These are phyloP conservation scores for Tragelaphus scriptus DNA, from an alignment of 2,113 vertebrate genomes.

Conservation along the genomic window DNA sequence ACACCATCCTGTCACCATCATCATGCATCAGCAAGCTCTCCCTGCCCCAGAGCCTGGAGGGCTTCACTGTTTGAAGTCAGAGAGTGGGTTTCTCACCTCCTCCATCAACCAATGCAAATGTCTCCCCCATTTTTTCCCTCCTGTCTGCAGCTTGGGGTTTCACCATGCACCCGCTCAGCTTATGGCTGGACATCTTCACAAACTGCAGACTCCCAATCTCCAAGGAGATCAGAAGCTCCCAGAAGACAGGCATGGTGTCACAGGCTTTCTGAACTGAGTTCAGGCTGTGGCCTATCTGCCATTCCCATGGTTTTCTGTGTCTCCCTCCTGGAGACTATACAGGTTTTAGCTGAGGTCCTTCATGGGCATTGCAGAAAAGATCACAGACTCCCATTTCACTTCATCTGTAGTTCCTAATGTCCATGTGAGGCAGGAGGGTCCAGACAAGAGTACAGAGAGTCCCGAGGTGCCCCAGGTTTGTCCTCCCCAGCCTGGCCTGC, in stretches of 20 bases:
- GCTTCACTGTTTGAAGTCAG: not conserved
- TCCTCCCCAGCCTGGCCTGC: not conserved
- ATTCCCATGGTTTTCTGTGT: rapidly evolving
- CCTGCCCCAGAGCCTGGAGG: not conserved
- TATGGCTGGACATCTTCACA: rapidly evolving
- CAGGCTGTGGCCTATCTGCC: rapidly evolving
- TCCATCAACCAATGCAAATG: rapidly evolving
- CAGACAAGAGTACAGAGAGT: rapidly evolving
- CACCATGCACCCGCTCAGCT: rapidly evolving
- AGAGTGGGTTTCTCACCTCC: not conserved
- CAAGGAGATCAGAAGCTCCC: not conserved
- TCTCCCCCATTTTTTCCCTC: not conserved
- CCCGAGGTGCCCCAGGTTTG: rapidly evolving
- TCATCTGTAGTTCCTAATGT: rapidly evolving
- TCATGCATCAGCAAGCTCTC: rapidly evolving
- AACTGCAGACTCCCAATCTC: not conserved
- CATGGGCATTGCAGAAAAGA: rapidly evolving
- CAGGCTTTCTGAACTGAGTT: not conserved
- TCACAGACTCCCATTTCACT: not conserved
- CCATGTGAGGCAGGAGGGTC: not conserved
- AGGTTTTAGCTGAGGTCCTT: not conserved
- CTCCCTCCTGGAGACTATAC: rapidly evolving
- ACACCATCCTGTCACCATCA: rapidly evolving
- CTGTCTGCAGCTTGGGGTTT: not conserved
- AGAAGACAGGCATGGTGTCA: not conserved